Evolutionary conservation across 2,888 invertebrate species (phyloP), one percentile per base, ranked within the genome.

Genomic region (Leptarthrus brevirostris): DNA sequence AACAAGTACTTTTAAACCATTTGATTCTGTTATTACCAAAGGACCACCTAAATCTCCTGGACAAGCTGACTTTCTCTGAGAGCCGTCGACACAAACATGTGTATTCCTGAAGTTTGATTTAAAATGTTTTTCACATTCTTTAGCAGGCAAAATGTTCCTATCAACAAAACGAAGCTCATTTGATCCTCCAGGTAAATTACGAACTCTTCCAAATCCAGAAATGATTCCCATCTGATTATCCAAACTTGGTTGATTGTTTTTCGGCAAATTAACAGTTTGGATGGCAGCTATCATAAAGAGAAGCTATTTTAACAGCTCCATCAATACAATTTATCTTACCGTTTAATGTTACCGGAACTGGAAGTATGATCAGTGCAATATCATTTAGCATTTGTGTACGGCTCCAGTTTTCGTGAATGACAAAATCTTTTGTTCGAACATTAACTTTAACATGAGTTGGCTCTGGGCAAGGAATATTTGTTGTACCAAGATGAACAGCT

Each of bases 401-500:
- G 79, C 83, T 83, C 82, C 83, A 84, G 2, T 82, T 81, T 40
- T 83, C 83, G 73, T 82, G 83, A 24, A 84, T 80, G 36, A 80
- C 77, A 73, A 84, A 83, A 22, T 66, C 22, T 8, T 18, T 14
- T 16, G 36, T 66, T 24, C 40, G 26, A 26, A 53, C 70, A 1
- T 4, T 30, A 22, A 70, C 26, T 54, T 18, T 40, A n/a, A 74
- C 47, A 49, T 34, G 72, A n/a, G 61, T 61, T 16, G 52, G 16
- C 22, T 74, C 40, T n/a, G 8, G 16, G 10, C 2, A 56, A 36
- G 12, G 54, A 2, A 24, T 53, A 53, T 34, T 72, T 66, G 72
- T 64, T 1, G 10, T 56, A 10, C 74, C 74, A 6, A 74, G 30
- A 10, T 34, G 30, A n/a, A 72, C 53, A 3, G 14, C 14, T 12